Base-by-base conservation (phyloP, 30 jellyfish, hydroid and myxozoan genomes). In the Aurelia sp. region DNA sequence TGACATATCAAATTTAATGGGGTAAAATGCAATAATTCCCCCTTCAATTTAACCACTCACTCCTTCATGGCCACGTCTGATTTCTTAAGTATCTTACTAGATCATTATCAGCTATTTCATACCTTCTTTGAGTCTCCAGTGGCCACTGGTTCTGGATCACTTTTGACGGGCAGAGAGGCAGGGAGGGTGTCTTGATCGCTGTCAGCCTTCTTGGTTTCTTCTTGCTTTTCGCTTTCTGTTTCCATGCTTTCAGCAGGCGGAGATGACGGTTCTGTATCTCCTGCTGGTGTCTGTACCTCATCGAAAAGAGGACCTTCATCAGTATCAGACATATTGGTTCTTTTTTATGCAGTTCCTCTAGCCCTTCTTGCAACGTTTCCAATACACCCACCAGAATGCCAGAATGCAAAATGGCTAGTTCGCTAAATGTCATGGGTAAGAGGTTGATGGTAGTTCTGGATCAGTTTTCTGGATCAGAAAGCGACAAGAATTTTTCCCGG, bases 241-340 rank as follows among this genome's bases (percentile, higher is more conserved):
- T 52, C 19, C 41, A 63, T 58, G 57, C 73, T 76, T 5, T 41
- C 81, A 8, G 66, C 65, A 3, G 67, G 72, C 40, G 50, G 74
- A 20, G 74, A 16, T 0, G 76, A 60, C 51, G 58, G 74, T 4
- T 72, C 77, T 35, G 62, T 22, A 1, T 64, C 67, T 60, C 81
- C 72, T 44, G 87, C 41, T 3, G 72, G 50, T 13, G 72, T 87
- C 21, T 62, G 52, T 31, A 60, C 87, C 67, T 72, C 87, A 3
- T 84, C 93, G 35, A 84, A 84, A 33, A 84, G 93, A 30, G 93
- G 93, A 20, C 85, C 44, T 18, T 82, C 91, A 27, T 84, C 93
- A 7, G 66, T 65, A 72, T 84, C 93, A 40, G 93, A 67, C 93
- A 84, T 84, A 10, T 60, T 47, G 33, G 17, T 22, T 11, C 67